Percentiles rank a stretch among this genome's conserved stretches.
These are phyloP conservation scores for Epinephelus cyanopodus DNA, from an alignment of 2,113 vertebrate species.

Conservation along the genomic window DNA sequence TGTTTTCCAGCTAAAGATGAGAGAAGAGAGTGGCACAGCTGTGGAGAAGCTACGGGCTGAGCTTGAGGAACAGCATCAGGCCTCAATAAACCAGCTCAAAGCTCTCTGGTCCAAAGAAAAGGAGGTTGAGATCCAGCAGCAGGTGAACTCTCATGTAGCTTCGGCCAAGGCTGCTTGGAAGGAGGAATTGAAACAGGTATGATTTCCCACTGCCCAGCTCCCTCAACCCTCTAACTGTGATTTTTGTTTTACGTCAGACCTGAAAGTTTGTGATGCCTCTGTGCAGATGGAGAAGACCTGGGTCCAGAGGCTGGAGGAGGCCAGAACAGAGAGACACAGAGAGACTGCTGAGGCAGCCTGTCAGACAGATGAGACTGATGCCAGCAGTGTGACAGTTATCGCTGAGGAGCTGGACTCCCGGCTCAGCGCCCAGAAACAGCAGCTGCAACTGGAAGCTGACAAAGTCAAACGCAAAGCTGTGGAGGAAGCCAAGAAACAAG, in stretches of 20 bases:
- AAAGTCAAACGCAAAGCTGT: slow-evolving; percentile 75
- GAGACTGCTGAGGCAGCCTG: slow-evolving; percentile 76
- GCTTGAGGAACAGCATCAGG: slow-evolving; percentile 85
- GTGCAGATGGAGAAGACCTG: slow-evolving; percentile 86
- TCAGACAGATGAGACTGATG: slow-evolving; percentile 82
- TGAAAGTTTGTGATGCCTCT: background rate
- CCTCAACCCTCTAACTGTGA: background rate
- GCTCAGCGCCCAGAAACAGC: slow-evolving; percentile 78
- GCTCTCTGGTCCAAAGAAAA: slow-evolving; percentile 87
- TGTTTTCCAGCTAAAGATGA: slow-evolving; percentile 77
- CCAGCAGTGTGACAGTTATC: slow-evolving; percentile 25
- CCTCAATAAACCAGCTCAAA: slow-evolving; percentile 78
- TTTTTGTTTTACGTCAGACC: background rate
- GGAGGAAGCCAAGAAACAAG: slow-evolving; percentile 80
- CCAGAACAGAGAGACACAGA: slow-evolving; percentile 57
- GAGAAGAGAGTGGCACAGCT: slow-evolving; percentile 79
- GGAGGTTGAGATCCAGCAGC: slow-evolving; percentile 76
- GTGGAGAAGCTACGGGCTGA: slow-evolving; percentile 83
- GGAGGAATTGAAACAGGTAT: slow-evolving; percentile 85
- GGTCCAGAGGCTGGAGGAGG: slow-evolving; percentile 84
- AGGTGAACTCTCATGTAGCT: slow-evolving; percentile 79
- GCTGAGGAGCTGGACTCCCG: slow-evolving; percentile 73
- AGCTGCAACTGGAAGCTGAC: slow-evolving; percentile 79
- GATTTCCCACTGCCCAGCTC: background rate
- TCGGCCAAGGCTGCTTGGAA: slow-evolving; percentile 82